Base-by-base conservation (phyloP, 2,888 invertebrate genomes). In the Lottia gigantea region DNA sequence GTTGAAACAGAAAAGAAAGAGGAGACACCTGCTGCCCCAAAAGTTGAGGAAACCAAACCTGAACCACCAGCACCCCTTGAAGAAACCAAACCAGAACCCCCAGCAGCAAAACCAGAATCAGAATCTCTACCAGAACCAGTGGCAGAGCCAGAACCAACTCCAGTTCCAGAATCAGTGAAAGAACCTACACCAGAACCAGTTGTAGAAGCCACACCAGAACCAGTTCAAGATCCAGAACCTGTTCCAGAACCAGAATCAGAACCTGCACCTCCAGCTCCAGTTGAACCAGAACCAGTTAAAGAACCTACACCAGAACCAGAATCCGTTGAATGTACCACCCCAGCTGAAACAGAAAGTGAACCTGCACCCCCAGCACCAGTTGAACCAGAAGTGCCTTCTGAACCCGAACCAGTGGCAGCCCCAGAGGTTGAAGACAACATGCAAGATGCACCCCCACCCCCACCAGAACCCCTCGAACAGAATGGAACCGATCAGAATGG, bases 1-100 rank as follows among this genome's bases (percentile, higher is more conserved):
- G 74, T 71, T 31, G 71, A 72, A 46, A 73, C 71, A 46, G 70
- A 71, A 31, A 68, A 71, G 14, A 64, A 49, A 19, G 62, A 62
- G 26, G 64, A 66, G 46, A 68, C 74, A 40, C 66, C 74, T 55
- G 74, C 71, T n/a, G 75, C 69, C 61, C 23, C 26, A 47, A 49
- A 55, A n/a, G 66, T 62, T 6, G 49, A 46, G n/a, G 67, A 67
- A 64, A 49, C 67, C 23, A 49, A 62, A 65, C 62, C 63, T 3
- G 74, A 69, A 61, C 62, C 64, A 31, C 46, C 63, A 68, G 55
- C 67, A 19, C 47, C 62, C 46, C 61, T 64, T 15, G 55, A 46
- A 40, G 64, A 26, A 26, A 25, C 46, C 7, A 64, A 62, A 47
- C 46, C n/a, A 26, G 63, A 26, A 19, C 45, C 46, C 40, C 25